Percentiles rank a stretch among this genome's conserved stretches.
These are phyloP conservation scores for Lamprologus callipterus DNA, from an alignment of 2,113 vertebrate genomes.

Conservation along the genomic window DNA sequence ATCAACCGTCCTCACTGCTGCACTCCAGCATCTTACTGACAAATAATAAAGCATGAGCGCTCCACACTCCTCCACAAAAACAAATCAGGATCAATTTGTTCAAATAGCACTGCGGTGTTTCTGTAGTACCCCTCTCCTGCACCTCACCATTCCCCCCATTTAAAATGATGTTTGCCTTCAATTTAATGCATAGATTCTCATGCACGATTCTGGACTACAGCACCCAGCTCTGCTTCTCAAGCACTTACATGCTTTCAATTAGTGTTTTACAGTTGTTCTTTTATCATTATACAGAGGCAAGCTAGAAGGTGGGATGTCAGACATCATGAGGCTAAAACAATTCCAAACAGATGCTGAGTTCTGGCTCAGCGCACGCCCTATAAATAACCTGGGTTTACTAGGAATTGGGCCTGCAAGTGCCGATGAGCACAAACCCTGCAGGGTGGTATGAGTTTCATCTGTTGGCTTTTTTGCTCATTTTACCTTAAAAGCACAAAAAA, in stretches of 20 bases:
- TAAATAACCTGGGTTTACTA: conserved; percentile 21
- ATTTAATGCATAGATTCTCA: not conserved
- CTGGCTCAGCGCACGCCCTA: not conserved
- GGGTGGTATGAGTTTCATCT: not conserved
- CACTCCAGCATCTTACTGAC: conserved; percentile 8
- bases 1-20: conserved; percentile 6
- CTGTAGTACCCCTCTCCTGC: not conserved
- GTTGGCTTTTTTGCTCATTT: not conserved
- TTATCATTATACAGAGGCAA: not conserved
- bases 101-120: not conserved
- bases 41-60: not conserved
- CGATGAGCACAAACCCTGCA: not conserved
- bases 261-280: not conserved
- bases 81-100: not conserved
- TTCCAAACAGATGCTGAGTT: conserved; percentile 11
- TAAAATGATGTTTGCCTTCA: not conserved
- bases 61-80: not conserved
- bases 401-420: not conserved
- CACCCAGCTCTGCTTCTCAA: not conserved
- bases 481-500: not conserved
- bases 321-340: not conserved
- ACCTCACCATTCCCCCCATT: not conserved
- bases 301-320: not conserved
- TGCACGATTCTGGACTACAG: not conserved
- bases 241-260: not conserved